Evolutionary conservation across 2,113 vertebrate species (phyloP), one percentile per base, ranked within the genome.

Genomic region (Mesoclemmys tuberculata): DNA sequence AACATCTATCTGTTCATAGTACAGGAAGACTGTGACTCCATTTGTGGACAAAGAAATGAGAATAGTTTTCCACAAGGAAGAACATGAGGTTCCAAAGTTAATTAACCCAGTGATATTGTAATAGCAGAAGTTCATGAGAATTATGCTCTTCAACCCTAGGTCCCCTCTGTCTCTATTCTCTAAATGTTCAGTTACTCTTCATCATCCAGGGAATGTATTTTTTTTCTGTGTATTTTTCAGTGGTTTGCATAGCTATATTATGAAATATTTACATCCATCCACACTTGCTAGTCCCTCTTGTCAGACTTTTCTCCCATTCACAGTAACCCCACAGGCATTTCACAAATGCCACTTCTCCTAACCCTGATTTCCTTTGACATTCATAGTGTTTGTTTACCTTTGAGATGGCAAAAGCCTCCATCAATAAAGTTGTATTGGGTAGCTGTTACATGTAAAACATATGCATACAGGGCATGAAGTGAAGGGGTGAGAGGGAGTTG

Each of bases 11-110:
- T 16, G 82, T 5, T 31, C 46, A 56, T 41, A 26, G 26, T 56
- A 79, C 41, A 3, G 0, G 10, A n/a, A 2, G 38, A 27, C 0
- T 0, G 55, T 89, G 80, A 49, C 29, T 75, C 79, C 54, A 1
- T 26, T 83, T 3, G 2, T 44, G 38, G 44, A 87, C 55, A 77
- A 26, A 44, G 8, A 51, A 77, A n/a, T 61, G 19, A 0, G 49
- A 49, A 31, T 8, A 48, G 21, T n/a, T 82, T n/a, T 5, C 1
- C 0, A 3, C 48, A 41, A 82, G 41, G 10, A 21, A 38, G n/a
- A 71, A 38, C 10, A 10, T 22, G 64, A 77, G 44, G 24, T 44
- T 46, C 74, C 12, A 77, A 46, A 41, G 11, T 26, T 77, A 77
- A 11, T 41, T 46, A 77, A 46, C 44, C 41, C 44, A 16, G 74